Conservation (phyloP, 2,888 invertebrate species). For the Troilus luridus region DNA sequence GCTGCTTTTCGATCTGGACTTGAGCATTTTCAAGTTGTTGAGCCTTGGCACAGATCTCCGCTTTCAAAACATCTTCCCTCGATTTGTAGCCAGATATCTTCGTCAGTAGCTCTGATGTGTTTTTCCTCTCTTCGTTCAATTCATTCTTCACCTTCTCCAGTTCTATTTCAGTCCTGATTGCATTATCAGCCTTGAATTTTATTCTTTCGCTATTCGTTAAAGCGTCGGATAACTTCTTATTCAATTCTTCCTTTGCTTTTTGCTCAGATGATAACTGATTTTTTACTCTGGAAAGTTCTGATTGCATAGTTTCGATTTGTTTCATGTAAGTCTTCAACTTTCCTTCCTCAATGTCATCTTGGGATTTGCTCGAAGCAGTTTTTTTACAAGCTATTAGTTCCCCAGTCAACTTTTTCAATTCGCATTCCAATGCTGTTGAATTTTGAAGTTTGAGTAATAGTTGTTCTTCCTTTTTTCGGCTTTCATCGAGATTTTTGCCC, state of each 20-base stretch:
- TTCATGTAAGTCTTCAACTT: not conserved
- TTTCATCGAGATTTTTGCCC: not conserved
- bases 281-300: slow-evolving; percentile 41
- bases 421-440: not conserved
- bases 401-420: slow-evolving; percentile 32
- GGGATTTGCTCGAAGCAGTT: not conserved
- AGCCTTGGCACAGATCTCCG: slow-evolving; percentile 54
- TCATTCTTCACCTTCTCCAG: slow-evolving; percentile 52
- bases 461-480: slow-evolving; percentile 18
- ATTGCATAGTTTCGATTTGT: slow-evolving; percentile 15
- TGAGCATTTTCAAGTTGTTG: slow-evolving; percentile 53
- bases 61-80: slow-evolving; percentile 51
- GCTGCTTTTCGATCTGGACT: slow-evolving; percentile 56
- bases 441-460: slow-evolving; percentile 30
- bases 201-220: not conserved
- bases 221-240: slow-evolving; percentile 48
- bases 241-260: slow-evolving; percentile 50
- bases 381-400: slow-evolving; percentile 18
- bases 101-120: not conserved
- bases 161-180: slow-evolving; percentile 36
- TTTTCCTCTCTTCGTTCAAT: slow-evolving; percentile 21
- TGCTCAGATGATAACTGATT: slow-evolving; percentile 3
- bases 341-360: not conserved
- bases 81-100: slow-evolving; percentile 36
- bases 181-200: slow-evolving; percentile 43